phyloP scores from a whole-genome alignment of 2,113 vertebrate genomes.

The Chionomys nivalis region DNA sequence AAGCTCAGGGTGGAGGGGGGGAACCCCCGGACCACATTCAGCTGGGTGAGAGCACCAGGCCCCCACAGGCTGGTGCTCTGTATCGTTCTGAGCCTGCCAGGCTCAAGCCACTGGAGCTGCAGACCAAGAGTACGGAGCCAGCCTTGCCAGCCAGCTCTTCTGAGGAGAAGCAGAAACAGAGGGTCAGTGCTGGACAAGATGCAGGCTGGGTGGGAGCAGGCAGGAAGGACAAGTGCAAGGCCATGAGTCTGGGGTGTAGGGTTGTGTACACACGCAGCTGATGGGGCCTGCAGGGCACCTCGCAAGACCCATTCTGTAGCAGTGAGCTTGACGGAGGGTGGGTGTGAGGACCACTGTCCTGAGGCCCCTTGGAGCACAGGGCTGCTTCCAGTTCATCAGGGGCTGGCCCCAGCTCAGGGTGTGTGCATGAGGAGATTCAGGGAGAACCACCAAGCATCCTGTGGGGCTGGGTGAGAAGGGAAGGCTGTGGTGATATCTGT shows the following conservation, averaged over 20 bases:
- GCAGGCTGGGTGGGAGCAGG: conserved; percentile 64
- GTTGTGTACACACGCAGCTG: background rate
- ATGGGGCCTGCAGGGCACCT: background rate
- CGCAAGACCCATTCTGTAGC: background rate
- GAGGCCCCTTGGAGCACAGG: background rate
- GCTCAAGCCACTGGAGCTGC: background rate
- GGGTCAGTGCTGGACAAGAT: background rate
- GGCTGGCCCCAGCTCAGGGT: background rate
- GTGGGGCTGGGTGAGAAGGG: background rate
- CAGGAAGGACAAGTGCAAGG: background rate
- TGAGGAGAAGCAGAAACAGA: background rate
- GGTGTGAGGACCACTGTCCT: background rate
- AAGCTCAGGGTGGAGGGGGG: background rate
- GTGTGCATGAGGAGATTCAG: background rate
- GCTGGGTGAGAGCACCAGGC: background rate
- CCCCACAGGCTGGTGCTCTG: background rate
- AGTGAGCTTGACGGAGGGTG: background rate
- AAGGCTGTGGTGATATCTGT: conserved; percentile 11
- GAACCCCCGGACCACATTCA: background rate
- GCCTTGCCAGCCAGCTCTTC: background rate
- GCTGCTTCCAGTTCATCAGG: background rate
- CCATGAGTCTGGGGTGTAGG: background rate
- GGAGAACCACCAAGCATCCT: background rate
- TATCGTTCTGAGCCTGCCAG: background rate
- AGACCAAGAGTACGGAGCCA: background rate